phyloP scores from a whole-genome alignment of 2,888 invertebrate genomes.

The Darwinula stevensoni region DNA sequence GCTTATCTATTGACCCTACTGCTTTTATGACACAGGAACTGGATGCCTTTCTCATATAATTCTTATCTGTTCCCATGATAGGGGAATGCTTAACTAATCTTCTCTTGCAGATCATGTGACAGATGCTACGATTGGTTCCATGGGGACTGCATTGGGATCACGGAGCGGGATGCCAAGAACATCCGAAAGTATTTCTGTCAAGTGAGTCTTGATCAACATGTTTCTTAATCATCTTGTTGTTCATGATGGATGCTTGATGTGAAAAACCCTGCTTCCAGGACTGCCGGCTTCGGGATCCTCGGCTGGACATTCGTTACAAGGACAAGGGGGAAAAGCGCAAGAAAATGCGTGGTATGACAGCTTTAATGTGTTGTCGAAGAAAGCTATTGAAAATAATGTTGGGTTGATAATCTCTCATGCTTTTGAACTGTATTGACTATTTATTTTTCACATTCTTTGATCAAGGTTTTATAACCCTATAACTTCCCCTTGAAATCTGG shows the following conservation, averaged over 20 bases:
- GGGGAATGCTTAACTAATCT: conserved; percentile 3
- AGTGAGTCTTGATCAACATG: conserved; percentile 12
- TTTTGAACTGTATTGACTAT: no score
- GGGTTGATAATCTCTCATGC: no score
- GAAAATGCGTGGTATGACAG: conserved; percentile 8
- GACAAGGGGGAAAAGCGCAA: conserved; percentile 12
- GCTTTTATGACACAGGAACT: no score
- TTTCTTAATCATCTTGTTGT: neutral
- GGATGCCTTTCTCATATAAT: no score
- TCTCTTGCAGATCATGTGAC: conserved; percentile 50
- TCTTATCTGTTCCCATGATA: conserved; percentile 3
- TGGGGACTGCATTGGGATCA: conserved; percentile 85
- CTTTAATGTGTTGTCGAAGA: no score
- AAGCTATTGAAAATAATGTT: no score
- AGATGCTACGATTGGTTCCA: conserved; percentile 97
- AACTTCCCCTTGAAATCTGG: no score
- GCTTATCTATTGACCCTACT: no score
- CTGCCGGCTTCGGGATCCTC: conserved; percentile 52
- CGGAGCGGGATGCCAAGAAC: conserved; percentile 64
- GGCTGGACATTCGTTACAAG: conserved; percentile 22
- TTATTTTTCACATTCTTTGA: no score
- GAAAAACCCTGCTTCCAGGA: conserved; percentile 16
- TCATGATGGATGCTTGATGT: neutral
- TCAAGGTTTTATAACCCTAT: no score
- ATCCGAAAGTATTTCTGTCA: conserved; percentile 82